These are phyloP conservation scores for Bhutanitis thaidina DNA, from an alignment of 2,888 invertebrate genomes.

Conservation along the genomic window DNA sequence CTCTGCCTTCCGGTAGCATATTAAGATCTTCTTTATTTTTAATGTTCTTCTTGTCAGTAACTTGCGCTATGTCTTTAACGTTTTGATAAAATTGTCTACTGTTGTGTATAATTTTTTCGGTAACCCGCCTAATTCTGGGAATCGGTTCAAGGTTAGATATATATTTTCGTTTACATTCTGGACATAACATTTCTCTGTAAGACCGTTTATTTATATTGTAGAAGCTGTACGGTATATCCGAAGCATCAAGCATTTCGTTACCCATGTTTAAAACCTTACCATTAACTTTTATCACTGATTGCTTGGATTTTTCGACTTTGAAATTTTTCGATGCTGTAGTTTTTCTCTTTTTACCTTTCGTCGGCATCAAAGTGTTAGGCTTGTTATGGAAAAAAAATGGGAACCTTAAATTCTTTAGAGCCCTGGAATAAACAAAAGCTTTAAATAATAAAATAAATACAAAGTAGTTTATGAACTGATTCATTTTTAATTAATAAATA, in stretches of 20 bases:
- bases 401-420: slow-evolving; percentile 44
- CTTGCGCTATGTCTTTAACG: slow-evolving; percentile 1
- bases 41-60: slow-evolving; percentile 13
- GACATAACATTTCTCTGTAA: slow-evolving; percentile 29
- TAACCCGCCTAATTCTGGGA: slow-evolving; percentile 17
- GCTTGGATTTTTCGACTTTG: slow-evolving; percentile 23
- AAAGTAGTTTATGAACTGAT: background rate
- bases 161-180: slow-evolving; percentile 31
- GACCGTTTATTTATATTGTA: slow-evolving; percentile 27
- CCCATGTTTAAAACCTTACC: background rate
- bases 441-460: slow-evolving; percentile 13
- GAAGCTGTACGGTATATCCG: background rate
- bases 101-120: slow-evolving; percentile 28
- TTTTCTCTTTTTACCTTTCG: slow-evolving; percentile 44
- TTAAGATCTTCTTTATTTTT: slow-evolving; percentile 6
- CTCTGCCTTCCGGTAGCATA: slow-evolving; percentile 3
- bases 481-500: background rate
- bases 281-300: slow-evolving; percentile 9
- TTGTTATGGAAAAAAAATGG: slow-evolving; percentile 67
- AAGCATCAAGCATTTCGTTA: background rate
- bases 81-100: slow-evolving; percentile 34
- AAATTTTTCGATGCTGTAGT: slow-evolving; percentile 26
- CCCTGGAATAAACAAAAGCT: slow-evolving; percentile 36
- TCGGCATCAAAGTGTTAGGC: slow-evolving; percentile 28
- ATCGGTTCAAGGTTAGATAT: slow-evolving; percentile 7